These are phyloP conservation scores for Aricia agestis DNA, from an alignment of 1,140 invertebrate genomes.

Conservation along the genomic window DNA sequence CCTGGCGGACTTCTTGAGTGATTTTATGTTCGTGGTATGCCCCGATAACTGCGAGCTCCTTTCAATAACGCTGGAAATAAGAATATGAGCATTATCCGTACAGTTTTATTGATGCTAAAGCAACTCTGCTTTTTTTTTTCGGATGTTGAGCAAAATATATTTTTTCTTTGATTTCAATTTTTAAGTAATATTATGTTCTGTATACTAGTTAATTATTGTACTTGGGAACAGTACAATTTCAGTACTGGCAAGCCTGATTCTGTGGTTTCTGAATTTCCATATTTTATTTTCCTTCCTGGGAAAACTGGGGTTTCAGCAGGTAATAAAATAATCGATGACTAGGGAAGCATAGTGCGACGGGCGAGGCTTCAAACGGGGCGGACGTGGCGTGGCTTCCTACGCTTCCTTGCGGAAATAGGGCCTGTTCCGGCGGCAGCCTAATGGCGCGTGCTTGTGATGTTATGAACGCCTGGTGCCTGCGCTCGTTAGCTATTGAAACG, in stretches of 20 bases:
- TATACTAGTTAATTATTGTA: too few species aligned
- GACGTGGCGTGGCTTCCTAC: conserved; percentile 53
- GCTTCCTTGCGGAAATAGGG: conserved; percentile 70
- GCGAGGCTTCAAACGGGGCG: conserved; percentile 36
- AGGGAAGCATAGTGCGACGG: conserved; percentile 47
- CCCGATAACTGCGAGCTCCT: not conserved
- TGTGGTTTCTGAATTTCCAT: not conserved
- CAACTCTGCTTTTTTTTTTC: too few species aligned
- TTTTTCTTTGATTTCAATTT: too few species aligned
- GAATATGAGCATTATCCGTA: not conserved
- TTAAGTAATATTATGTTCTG: too few species aligned
- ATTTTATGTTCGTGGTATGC: conserved; percentile 8
- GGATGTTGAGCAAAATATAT: too few species aligned
- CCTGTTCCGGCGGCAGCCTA: conserved; percentile 61
- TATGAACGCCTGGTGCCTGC: conserved; percentile 54
- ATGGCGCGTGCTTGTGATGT: conserved; percentile 63
- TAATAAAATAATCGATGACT: conserved; percentile 41
- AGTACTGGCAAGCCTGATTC: not conserved
- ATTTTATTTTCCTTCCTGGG: too few species aligned
- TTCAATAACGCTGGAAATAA: not conserved
- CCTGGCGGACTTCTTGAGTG: not conserved
- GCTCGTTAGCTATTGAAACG: conserved; percentile 37
- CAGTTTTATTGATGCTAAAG: too few species aligned
- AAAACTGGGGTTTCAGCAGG: conserved; percentile 24
- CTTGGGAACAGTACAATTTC: too few species aligned